Evolutionary conservation across 1,140 invertebrate genomes (phyloP), one percentile per base, ranked within the genome.

Genomic region (Phocides pigmalion): DNA sequence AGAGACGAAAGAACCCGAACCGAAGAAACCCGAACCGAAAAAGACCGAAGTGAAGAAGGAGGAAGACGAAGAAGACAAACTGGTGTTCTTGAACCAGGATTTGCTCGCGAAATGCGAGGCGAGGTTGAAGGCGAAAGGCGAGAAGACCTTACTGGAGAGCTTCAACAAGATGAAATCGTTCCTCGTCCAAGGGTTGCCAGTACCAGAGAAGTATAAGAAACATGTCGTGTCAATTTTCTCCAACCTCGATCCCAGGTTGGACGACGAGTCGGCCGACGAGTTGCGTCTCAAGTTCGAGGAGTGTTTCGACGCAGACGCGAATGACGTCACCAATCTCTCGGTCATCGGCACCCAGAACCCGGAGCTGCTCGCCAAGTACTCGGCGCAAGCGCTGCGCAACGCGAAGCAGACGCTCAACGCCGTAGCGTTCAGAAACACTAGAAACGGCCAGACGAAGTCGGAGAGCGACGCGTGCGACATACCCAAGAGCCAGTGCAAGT

Each of bases 161-260:
- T 89, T 89, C 58, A 83, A 87, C 41, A 82, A 81, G 0, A 87
- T 91, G 22, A 88, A 89, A 73, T 87, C 84, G 0, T 89, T 85
- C 41, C 84, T 91, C 51, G 79, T 81, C 0, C 81, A 86, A 64
- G 89, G 85, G 0, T 12, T 88, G 2, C 84, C 87, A 0, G 83
- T 89, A 0, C 88, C 88, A 0, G 87, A 89, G 12, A 82, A 74
- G 0, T 87, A 89, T 28, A 89, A 83, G 19, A 87, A 87, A 11
- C 87, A 91, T 19, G 83, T 89, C 0, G 83, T 87, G 32, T 82
- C 84, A 0, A 86, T 91, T 50, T 86, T 81, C 28, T 84, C 83
- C 0, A 85, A 76, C 49, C 85, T 91, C 19, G 87, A 89, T 42
- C 77, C 85, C 0, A 87, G 82, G 65, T 16, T 89, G 4, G 85